Base-by-base conservation (phyloP, 2,888 invertebrate genomes). In the Heliothis peltigera region DNA sequence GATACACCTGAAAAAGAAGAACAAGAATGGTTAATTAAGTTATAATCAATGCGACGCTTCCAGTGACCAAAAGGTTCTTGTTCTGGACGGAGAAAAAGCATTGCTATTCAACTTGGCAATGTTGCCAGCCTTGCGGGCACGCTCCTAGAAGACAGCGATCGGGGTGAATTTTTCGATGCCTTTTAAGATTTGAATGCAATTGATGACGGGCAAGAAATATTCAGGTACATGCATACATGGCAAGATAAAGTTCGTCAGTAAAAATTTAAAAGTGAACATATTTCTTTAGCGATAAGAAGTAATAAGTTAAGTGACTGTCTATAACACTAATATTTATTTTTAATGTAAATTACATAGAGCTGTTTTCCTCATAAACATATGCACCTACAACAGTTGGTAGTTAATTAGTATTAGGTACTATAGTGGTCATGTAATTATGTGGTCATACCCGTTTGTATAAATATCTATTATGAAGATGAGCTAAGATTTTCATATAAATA, bases 1-100 rank as follows among this genome's bases (percentile, higher is more conserved):
- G 35, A 46, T 2, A 79, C 79, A 61, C 0, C 79, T 79, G 76
- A 54, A 79, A 79, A 51, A 42, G 6, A 39, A 54, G 56, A 59
- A 22, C 48, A 42, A 39, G 7, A 55, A 56, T 22, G 39, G 21
- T 49, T 35, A 19, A 44, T 51, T 35, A 22, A 43, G 39, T 4
- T 19, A 53, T 42, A n/a, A 19, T 25, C 28, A 1, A 17, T 5
- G 15, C 32, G 21, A 4, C 22, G 19, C 15, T 32, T 2, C 10
- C 6, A 25, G 2, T 1, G 21, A 12, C 7, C 2, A 39, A 4
- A n/a, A 39, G 4, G 39, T 18, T 15, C 5, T 12, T 32, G 8
- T 12, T 32, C 12, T 12, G n/a, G n/a, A n/a, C n/a, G n/a, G n/a
- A n/a, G n/a, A n/a, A n/a, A n/a, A n/a, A n/a, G n/a, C n/a, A 6